Evolutionary conservation across 2,888 invertebrate species (phyloP).

Genomic region (Atrina japonica): DNA sequence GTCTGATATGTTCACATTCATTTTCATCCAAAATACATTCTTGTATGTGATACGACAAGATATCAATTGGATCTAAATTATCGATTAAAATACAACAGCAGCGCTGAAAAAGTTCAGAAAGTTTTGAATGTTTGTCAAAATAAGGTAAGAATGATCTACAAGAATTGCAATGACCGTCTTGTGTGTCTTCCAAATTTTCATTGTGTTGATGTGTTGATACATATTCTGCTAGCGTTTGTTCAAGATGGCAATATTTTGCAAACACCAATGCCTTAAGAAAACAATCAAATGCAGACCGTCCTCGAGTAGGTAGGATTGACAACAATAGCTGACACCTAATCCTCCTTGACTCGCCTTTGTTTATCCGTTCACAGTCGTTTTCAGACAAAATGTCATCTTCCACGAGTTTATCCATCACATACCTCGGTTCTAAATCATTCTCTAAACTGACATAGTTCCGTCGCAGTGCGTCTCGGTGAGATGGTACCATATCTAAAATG

Average conservation of each 20-base stretch:
- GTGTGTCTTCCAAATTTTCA: too few species aligned
- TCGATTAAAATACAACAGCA: slow-evolving; percentile 48
- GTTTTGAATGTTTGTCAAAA: background rate
- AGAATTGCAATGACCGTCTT: too few species aligned
- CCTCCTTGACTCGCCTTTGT: slow-evolving; percentile 40
- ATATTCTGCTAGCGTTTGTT: too few species aligned
- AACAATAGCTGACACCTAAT: slow-evolving; percentile 50
- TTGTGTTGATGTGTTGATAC: too few species aligned
- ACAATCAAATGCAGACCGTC: slow-evolving; percentile 52
- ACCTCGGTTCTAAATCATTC: slow-evolving; percentile 49
- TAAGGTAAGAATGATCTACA: too few species aligned
- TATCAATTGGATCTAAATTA: slow-evolving; percentile 54
- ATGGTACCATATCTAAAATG: slow-evolving; percentile 37
- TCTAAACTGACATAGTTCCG: slow-evolving; percentile 42
- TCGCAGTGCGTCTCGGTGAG: slow-evolving; percentile 37
- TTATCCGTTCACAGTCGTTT: slow-evolving; percentile 52
- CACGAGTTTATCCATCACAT: slow-evolving; percentile 45
- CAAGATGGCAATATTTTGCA: slow-evolving; percentile 30
- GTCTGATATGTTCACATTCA: slow-evolving; percentile 46
- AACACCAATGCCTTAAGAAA: slow-evolving; percentile 44
- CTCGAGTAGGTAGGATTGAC: slow-evolving; percentile 48
- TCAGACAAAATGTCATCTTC: slow-evolving; percentile 57
- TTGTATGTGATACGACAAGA: slow-evolving; percentile 51
- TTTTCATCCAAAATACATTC: slow-evolving; percentile 44
- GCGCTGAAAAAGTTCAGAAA: slow-evolving; percentile 17